Evolutionary conservation across 2,888 invertebrate species (phyloP).

Genomic region (Phalera bucephala): DNA sequence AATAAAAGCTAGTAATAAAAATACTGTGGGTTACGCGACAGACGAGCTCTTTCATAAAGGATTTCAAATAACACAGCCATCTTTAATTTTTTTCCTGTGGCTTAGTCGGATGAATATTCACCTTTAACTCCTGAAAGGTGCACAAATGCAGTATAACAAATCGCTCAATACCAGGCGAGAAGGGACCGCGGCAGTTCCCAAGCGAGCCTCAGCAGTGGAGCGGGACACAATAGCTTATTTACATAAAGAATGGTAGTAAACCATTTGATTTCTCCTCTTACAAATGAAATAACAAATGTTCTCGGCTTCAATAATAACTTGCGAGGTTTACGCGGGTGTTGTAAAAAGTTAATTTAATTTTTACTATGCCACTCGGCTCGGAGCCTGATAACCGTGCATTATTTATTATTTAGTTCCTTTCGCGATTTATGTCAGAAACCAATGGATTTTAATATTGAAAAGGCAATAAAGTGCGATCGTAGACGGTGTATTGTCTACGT

Average conservation of each 20-base stretch:
- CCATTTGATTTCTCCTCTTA: conserved; percentile 44
- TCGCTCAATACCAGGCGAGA: conserved; percentile 20
- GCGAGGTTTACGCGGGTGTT: conserved; percentile 29
- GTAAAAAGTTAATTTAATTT: conserved; percentile 43
- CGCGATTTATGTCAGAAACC: too few relatives aligned
- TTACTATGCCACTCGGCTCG: conserved; percentile 16
- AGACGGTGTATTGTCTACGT: too few relatives aligned
- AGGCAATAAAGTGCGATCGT: too few relatives aligned
- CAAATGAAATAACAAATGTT: conserved; percentile 47
- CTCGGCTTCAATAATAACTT: conserved; percentile 37
- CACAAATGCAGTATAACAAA: conserved; percentile 21
- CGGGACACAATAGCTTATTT: conserved; percentile 48
- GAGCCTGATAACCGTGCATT: conserved; percentile 17
- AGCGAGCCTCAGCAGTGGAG: conserved; percentile 22
- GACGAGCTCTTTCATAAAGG: too few relatives aligned
- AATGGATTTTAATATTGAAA: too few relatives aligned
- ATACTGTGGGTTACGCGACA: too few relatives aligned
- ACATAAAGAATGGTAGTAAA: conserved; percentile 48
- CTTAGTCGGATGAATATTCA: too few relatives aligned
- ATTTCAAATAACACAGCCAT: too few relatives aligned
- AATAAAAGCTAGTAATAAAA: too few relatives aligned
- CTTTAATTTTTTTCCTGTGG: too few relatives aligned
- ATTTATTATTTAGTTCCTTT: conserved; percentile 24
- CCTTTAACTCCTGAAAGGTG: neutral
- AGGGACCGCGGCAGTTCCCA: conserved; percentile 20